These are phyloP conservation scores for Chydorus sphaericus DNA, from an alignment of 2,888 invertebrate genomes.

Conservation along the genomic window DNA sequence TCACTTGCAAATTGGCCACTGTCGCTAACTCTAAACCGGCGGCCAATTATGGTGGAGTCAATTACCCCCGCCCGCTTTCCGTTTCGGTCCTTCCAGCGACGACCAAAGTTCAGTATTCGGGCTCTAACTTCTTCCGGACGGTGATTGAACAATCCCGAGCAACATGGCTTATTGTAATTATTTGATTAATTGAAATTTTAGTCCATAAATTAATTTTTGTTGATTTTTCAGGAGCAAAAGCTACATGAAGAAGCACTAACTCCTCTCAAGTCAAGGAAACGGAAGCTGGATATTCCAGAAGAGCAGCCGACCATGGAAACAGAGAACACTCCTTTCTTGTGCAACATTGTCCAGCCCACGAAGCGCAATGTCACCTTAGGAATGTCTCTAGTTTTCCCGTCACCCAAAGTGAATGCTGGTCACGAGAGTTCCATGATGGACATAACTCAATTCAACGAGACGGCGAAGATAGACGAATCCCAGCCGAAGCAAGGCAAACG, in stretches of 20 bases:
- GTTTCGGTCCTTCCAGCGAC: conserved; percentile 23
- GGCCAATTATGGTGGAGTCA: conserved; percentile 18
- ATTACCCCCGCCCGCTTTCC: conserved; percentile 27
- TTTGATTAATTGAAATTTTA: not conserved
- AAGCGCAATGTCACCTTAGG: conserved; percentile 10
- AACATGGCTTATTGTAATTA: conserved; percentile 28
- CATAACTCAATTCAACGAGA: not conserved
- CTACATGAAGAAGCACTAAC: conserved; percentile 9
- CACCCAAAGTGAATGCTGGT: not conserved
- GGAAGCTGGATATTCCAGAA: conserved; percentile 2
- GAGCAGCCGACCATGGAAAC: not conserved
- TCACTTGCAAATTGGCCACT: conserved; percentile 34
- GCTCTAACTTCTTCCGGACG: conserved; percentile 33
- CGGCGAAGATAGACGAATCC: not conserved
- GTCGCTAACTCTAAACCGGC: conserved; percentile 21
- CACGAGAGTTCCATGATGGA: conserved; percentile 14
- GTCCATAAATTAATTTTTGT: not conserved
- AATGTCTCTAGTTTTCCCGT: not conserved
- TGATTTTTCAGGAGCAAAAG: not conserved
- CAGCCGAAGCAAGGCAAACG: not conserved
- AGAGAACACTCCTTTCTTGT: conserved; percentile 45
- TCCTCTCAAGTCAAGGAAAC: conserved; percentile 26
- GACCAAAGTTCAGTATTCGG: conserved; percentile 31
- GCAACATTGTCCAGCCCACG: conserved; percentile 36
- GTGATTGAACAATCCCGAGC: conserved; percentile 35